phyloP scores from a whole-genome alignment of 2,888 invertebrate genomes.

The Lithophane leautieri region DNA sequence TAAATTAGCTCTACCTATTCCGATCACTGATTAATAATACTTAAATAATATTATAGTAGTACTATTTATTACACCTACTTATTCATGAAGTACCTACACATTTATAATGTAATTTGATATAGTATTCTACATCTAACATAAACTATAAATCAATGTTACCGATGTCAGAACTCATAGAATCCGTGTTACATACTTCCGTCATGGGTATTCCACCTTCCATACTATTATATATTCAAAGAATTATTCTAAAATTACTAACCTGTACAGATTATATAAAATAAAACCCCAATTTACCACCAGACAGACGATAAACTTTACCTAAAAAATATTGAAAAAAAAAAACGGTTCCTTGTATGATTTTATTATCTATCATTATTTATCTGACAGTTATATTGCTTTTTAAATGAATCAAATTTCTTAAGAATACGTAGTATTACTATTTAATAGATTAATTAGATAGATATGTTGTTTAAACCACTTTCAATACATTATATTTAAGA shows the following conservation, averaged over 20 bases:
- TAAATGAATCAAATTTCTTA: not conserved
- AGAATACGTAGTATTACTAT: not conserved
- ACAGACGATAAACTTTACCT: no score
- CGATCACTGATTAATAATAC: no score
- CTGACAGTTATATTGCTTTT: not conserved
- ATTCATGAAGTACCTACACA: not conserved
- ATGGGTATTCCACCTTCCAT: not conserved
- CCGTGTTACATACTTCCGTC: not conserved
- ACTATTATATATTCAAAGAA: not conserved
- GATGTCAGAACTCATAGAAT: slow-evolving; percentile 5
- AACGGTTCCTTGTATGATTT: not conserved
- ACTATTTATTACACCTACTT: not conserved
- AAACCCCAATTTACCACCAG: not conserved
- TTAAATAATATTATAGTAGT: no score
- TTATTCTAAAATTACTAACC: not conserved
- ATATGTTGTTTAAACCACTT: slow-evolving; percentile 12
- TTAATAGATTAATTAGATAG: not conserved
- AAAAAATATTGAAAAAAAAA: not conserved
- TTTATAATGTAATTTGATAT: slow-evolving; percentile 28
- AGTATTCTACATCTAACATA: slow-evolving; percentile 7
- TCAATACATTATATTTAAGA: slow-evolving; percentile 34
- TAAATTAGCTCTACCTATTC: no score
- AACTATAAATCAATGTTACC: slow-evolving; percentile 16
- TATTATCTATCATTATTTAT: not conserved
- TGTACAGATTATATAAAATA: no score